Evolutionary conservation across 2,888 invertebrate genomes (phyloP), one percentile per base, ranked within the genome.

Genomic region (Papilio elwesi): DNA sequence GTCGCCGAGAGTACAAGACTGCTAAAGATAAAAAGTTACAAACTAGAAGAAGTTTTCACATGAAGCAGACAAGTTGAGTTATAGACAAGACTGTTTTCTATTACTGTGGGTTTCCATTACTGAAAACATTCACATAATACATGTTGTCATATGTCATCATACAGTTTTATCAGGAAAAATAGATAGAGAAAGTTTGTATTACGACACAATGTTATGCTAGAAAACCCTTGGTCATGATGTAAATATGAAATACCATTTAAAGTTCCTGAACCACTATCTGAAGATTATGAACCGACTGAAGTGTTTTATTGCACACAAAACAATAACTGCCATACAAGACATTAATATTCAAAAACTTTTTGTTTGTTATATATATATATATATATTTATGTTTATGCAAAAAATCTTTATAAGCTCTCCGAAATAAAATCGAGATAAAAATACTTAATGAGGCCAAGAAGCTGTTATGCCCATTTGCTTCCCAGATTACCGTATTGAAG

Each of bases 1-100:
- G 96, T 75, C 94, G 97, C 64, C 96, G 97, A 78, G 98, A 98
- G 84, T 98, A 97, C 89, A 94, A 97, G 78, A 95, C 96, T 62
- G 94, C 96, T 67, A 95, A 96, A 84, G 97, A 97, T 82, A 95
- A 95, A 77, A 97, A 96, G 89, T 88, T 94, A 38, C 95, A 95
- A 69, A 93, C 95, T 16, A 92, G 95, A 85, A 91, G 95, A 82
- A 96, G 95, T 85, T 95, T 95, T 82, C 94, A 95, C 78, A 85
- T 86, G 2, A 90, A 87, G 79, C 88, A 92, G 76, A 77, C 88
- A 77, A 90, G 88, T 83, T 90, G 87, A 89, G 83, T 84, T 65
- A 66, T 75, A 49, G 55, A 57, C 63, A 68, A 74, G 71, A 75
- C 71, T 75, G 73, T 70, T 51, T 65, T 73, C 2, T 43, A 43